phyloP scores from a whole-genome alignment of 2,113 vertebrate genomes.

The Indicator maculatus region DNA sequence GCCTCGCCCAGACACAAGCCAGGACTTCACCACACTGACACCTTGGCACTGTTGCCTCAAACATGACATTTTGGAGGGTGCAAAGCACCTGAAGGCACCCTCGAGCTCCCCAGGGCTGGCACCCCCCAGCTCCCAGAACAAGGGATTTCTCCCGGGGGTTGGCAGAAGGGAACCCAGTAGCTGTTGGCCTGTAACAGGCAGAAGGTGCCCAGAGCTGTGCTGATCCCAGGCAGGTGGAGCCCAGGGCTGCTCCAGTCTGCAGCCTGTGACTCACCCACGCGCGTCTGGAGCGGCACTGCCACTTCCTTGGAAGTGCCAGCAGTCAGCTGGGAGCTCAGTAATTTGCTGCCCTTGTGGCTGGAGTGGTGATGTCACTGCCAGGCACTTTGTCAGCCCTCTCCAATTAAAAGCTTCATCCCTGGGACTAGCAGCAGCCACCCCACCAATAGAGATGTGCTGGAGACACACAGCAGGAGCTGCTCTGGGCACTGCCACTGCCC shows the following conservation, averaged over 20 bases:
- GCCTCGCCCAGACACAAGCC: rapidly evolving
- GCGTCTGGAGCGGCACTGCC: background rate
- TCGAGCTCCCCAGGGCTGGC: rapidly evolving
- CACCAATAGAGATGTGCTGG: background rate
- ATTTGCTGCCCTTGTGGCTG: conserved; percentile 42
- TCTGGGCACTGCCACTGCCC: background rate
- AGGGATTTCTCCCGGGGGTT: rapidly evolving
- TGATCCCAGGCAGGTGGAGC: background rate
- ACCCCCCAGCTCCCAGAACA: background rate
- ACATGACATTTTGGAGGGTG: rapidly evolving
- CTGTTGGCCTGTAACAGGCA: no score
- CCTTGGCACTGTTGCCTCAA: background rate
- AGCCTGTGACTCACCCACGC: background rate
- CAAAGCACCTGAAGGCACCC: background rate
- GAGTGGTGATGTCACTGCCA: conserved; percentile 11
- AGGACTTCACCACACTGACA: background rate
- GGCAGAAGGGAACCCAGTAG: background rate
- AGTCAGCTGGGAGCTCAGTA: background rate
- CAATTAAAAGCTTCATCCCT: background rate
- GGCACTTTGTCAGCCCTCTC: conserved; percentile 31
- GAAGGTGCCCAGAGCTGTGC: background rate
- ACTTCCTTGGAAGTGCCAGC: background rate
- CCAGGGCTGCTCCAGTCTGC: background rate
- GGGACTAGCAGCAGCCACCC: background rate
- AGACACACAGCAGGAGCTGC: background rate